A percentile compares a stretch with the other conserved stretches of the same genome.
Conservation (phyloP, 2,888 invertebrate genomes). For the Esperia sulphurella region DNA sequence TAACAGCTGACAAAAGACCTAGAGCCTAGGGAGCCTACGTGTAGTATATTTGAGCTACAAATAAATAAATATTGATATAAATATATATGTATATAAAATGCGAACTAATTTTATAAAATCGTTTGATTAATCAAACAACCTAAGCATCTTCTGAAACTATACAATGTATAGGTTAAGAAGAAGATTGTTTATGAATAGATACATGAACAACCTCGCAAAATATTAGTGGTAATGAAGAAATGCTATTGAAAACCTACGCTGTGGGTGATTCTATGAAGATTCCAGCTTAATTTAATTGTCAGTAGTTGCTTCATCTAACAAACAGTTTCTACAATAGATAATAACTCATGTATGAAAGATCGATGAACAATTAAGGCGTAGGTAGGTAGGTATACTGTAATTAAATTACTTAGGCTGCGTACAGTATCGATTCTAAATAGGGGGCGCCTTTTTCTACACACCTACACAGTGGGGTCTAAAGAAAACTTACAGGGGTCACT, state of each 20-base stretch:
- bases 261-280: conserved; percentile 20
- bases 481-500: too few species aligned
- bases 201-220: background rate
- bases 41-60: too few species aligned
- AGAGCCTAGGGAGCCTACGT: too few species aligned
- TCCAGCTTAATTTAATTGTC: conserved; percentile 30
- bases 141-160: too few species aligned
- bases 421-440: background rate
- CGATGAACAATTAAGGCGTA: conserved; percentile 19
- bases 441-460: background rate
- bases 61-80: too few species aligned
- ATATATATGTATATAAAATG: too few species aligned
- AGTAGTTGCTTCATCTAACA: conserved; percentile 15
- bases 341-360: conserved; percentile 32
- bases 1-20: too few species aligned
- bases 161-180: background rate
- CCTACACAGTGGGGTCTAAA: too few species aligned
- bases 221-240: background rate
- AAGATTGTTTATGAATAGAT: too few species aligned
- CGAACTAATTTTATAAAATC: too few species aligned
- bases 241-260: conserved; percentile 30
- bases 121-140: too few species aligned
- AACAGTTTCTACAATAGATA: conserved; percentile 29
- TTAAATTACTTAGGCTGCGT: conserved; percentile 4
- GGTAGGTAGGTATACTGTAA: too few species aligned